Evolutionary conservation across 2,888 invertebrate genomes (phyloP).

Genomic region (Andrena chrysosceles): DNA sequence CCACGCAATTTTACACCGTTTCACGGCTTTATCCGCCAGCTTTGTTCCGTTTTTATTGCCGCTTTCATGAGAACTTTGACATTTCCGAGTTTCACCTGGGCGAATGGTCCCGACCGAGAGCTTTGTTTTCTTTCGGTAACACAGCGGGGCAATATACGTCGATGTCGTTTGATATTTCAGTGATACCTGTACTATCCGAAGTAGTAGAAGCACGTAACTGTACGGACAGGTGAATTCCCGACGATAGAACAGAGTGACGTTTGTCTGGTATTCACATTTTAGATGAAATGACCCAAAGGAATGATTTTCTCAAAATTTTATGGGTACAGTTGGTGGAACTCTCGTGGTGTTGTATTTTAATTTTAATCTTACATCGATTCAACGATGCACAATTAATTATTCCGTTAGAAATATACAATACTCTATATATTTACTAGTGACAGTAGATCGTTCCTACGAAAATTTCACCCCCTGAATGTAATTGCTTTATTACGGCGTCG

Average conservation of each 20-base stretch:
- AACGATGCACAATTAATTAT: too few relatives aligned
- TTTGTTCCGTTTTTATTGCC: constrained; percentile 22
- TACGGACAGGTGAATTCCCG: too few relatives aligned
- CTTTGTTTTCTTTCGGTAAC: not conserved
- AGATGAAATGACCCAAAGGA: too few relatives aligned
- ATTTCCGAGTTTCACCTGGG: constrained; percentile 1
- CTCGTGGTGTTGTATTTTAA: not conserved
- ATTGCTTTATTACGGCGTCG: constrained; percentile 21
- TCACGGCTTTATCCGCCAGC: not conserved
- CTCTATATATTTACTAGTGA: not conserved
- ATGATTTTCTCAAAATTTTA: too few relatives aligned
- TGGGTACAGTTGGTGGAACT: too few relatives aligned
- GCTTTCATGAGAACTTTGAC: not conserved
- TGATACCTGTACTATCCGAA: too few relatives aligned
- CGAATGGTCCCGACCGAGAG: not conserved
- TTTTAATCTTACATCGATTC: not conserved
- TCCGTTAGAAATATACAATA: not conserved
- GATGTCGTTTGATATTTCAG: not conserved
- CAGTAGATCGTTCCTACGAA: not conserved
- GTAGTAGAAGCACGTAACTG: too few relatives aligned
- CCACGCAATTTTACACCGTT: constrained; percentile 27
- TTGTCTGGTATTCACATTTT: too few relatives aligned
- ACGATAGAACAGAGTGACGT: too few relatives aligned
- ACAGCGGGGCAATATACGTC: not conserved
- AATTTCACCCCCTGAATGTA: not conserved